Evolutionary conservation across 2,888 invertebrate species (phyloP).

Genomic region (Calliphora vomitoria): DNA sequence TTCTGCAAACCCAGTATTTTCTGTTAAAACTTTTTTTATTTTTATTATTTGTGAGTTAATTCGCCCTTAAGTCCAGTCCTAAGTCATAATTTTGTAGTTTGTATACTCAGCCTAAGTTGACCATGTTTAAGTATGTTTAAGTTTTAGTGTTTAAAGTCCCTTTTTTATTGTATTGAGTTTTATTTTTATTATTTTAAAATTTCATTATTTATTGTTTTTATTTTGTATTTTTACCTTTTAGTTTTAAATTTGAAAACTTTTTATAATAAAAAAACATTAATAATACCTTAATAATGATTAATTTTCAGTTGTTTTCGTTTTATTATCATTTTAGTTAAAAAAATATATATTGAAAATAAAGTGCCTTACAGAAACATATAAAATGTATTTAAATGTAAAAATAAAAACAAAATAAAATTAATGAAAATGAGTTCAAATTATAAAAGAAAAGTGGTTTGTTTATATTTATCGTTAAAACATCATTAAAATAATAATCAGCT

Average conservation of each 20-base stretch:
- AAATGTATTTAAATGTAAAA: not conserved
- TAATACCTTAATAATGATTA: slow-evolving; percentile 11
- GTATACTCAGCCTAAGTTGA: slow-evolving; percentile 9
- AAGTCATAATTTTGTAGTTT: slow-evolving; percentile 23
- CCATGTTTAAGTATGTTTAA: slow-evolving; percentile 35
- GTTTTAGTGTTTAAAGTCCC: slow-evolving; percentile 29
- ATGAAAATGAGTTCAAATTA: slow-evolving; percentile 25
- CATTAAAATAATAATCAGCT: too few relatives aligned
- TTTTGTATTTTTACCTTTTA: slow-evolving; percentile 3
- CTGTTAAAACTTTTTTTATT: not conserved
- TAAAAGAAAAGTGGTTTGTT: not conserved
- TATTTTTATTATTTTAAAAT: not conserved
- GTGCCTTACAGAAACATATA: slow-evolving; percentile 58
- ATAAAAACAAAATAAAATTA: slow-evolving; percentile 1
- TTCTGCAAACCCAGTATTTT: slow-evolving; percentile 40
- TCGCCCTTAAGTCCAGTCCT: not conserved
- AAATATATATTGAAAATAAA: slow-evolving; percentile 21
- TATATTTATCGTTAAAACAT: too few relatives aligned
- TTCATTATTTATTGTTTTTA: not conserved
- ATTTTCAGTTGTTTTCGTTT: slow-evolving; percentile 31
- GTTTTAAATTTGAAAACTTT: slow-evolving; percentile 18
- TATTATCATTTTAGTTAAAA: not conserved
- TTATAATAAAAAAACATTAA: slow-evolving; percentile 50
- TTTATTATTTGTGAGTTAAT: not conserved
- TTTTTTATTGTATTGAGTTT: slow-evolving; percentile 13